Base-by-base conservation (phyloP, 2,888 invertebrate species). In the Hypomecis punctinalis region DNA sequence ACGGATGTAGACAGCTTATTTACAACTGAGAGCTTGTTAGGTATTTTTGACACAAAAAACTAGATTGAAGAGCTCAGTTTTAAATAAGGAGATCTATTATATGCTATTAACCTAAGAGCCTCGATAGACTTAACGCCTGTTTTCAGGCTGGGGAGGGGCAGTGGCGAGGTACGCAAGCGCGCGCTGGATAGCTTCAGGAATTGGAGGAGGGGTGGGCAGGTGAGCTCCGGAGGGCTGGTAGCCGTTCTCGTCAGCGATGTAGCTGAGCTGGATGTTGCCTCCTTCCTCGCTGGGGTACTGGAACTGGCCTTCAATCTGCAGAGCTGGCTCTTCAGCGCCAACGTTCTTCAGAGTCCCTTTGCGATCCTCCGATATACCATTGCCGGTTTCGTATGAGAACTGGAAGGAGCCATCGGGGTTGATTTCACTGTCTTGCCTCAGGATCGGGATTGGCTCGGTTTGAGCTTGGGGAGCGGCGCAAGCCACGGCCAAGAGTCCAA, bases 181-280 rank as follows among this genome's bases (percentile, higher is more conserved):
- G 61, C 94, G 94, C 76, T 95, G 94, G 76, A 96, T 96, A 59
- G 94, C 95, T 66, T 92, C 94, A 56, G 96, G 96, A 67, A 96
- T 95, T 66, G 96, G 96, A 46, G 95, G 96, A 37, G 96, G 93
- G 0, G 94, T 94, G 40, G 95, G 95, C 0, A 95, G 81, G 74
- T 94, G 94, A 23, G 90, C 90, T n/a, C 94, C 94, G 74, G 90
- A 93, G 7, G 95, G 95, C 80, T 95, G 95, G 91, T 93, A 96
- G 55, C 96, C 96, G 72, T 96, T 95, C 81, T 96, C 96, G 77
- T 96, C 94, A 57, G 96, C 96, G 45, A 94, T 85, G 86, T 96
- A 96, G 0, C 91, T 88, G 64, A 96, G 77, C 72, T 94, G 93
- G 74, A 95, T 94, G 66, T 85, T 88, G 63, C 88, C 83, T 40